Conservation (phyloP, 2,888 invertebrate genomes). For the Chloromyia formosa region DNA sequence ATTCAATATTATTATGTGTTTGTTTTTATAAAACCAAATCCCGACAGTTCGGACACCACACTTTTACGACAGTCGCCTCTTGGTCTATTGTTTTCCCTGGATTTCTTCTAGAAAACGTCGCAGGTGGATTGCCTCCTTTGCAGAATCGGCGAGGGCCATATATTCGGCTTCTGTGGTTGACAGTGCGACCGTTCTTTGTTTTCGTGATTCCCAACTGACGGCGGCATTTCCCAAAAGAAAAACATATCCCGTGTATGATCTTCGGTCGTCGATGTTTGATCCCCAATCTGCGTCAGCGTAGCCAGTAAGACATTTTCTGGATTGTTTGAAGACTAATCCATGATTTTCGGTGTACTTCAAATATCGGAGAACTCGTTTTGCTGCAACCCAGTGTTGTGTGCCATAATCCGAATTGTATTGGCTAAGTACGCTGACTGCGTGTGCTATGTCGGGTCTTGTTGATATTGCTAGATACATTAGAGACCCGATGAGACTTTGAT, state of each 20-base stretch:
- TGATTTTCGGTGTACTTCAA: slow-evolving; percentile 34
- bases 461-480: slow-evolving; percentile 49
- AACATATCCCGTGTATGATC: background rate
- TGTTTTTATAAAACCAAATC: no score
- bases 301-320: slow-evolving; percentile 6
- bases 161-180: background rate
- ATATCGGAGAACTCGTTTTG: slow-evolving; percentile 42
- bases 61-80: no score
- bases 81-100: no score
- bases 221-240: background rate
- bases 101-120: background rate
- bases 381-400: slow-evolving; percentile 37
- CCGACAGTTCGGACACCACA: no score
- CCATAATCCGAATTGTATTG: slow-evolving; percentile 38
- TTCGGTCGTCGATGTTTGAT: slow-evolving; percentile 36
- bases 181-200: no score
- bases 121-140: background rate
- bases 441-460: slow-evolving; percentile 51
- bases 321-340: slow-evolving; percentile 35
- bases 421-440: slow-evolving; percentile 50
- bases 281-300: slow-evolving; percentile 41
- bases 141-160: background rate
- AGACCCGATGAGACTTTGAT: slow-evolving; percentile 45
- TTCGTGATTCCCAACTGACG: no score
- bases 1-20: no score